These are phyloP conservation scores for Enteromius radiatus DNA, from an alignment of 2,797 vertebrate genomes.

Conservation along the genomic window DNA sequence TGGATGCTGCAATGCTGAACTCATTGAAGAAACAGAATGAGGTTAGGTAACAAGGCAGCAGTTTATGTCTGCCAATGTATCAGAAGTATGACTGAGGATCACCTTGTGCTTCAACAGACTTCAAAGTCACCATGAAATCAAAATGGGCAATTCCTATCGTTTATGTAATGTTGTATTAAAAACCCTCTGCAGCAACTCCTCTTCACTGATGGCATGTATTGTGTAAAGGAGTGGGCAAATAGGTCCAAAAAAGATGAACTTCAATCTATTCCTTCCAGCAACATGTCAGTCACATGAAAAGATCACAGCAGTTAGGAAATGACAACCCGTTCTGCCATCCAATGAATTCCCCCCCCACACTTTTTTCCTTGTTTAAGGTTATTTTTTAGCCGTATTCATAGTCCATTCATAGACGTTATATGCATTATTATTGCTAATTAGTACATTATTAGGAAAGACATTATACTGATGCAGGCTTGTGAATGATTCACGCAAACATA, in stretches of 20 bases:
- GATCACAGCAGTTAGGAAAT: not conserved
- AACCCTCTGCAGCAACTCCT: not conserved
- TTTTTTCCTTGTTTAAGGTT: not conserved
- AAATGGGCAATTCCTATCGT: not conserved
- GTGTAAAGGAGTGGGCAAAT: not conserved
- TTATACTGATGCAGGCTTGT: too few relatives aligned
- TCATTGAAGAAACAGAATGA: slow-evolving; percentile 10
- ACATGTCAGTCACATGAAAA: not conserved
- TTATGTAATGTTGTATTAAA: not conserved
- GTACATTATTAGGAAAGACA: too few relatives aligned
- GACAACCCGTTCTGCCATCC: not conserved
- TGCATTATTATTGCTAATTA: too few relatives aligned
- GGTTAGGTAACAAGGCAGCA: not conserved
- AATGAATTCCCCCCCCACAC: not conserved
- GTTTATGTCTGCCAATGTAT: not conserved
- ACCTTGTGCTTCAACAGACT: not conserved
- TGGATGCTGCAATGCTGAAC: slow-evolving; percentile 18
- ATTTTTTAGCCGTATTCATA: too few relatives aligned
- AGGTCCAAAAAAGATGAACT: not conserved
- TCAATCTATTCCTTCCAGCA: not conserved
- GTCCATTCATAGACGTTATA: too few relatives aligned
- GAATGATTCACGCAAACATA: too few relatives aligned
- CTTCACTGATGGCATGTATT: not conserved
- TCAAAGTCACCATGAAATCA: not conserved
- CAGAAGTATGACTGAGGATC: not conserved